A percentile compares a stretch with the other conserved stretches of the same genome.
Evolutionary conservation across 2,113 vertebrate species (phyloP).

Genomic region (Varanus komodoensis): DNA sequence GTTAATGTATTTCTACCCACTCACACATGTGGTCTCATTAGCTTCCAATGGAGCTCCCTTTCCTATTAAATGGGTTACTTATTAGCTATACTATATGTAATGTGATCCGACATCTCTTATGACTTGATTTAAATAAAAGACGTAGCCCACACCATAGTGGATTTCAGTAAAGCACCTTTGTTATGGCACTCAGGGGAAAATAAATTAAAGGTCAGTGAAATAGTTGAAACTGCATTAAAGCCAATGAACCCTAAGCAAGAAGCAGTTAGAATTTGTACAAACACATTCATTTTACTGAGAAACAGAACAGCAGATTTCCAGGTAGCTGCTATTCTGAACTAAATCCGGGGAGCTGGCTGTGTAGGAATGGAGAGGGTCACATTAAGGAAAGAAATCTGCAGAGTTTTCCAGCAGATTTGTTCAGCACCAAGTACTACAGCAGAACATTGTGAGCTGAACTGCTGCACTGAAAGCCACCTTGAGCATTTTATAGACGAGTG

Average conservation of each 20-base stretch:
- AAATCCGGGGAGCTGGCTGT: background rate
- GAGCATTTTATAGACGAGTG: background rate
- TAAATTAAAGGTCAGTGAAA: slow-evolving; percentile 2
- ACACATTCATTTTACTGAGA: background rate
- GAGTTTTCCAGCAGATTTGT: background rate
- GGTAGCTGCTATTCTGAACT: background rate
- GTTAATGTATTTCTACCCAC: slow-evolving; percentile 41
- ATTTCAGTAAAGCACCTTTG: slow-evolving; percentile 35
- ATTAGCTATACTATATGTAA: slow-evolving; percentile 27
- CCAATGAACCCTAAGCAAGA: fast-evolving
- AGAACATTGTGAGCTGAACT: background rate
- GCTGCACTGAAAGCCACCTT: background rate
- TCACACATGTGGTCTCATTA: slow-evolving; percentile 50
- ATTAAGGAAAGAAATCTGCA: background rate
- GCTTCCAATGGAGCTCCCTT: background rate
- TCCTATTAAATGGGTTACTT: slow-evolving; percentile 14
- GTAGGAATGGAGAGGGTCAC: background rate
- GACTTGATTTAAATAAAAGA: slow-evolving; percentile 37
- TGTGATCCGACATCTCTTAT: slow-evolving; percentile 16
- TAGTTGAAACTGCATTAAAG: fast-evolving
- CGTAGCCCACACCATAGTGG: slow-evolving; percentile 12
- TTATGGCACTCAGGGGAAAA: background rate
- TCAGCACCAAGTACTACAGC: background rate
- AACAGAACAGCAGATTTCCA: background rate
- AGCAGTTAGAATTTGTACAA: background rate